phyloP scores from a whole-genome alignment of 2,797 vertebrate genomes.

The Todus mexicanus region DNA sequence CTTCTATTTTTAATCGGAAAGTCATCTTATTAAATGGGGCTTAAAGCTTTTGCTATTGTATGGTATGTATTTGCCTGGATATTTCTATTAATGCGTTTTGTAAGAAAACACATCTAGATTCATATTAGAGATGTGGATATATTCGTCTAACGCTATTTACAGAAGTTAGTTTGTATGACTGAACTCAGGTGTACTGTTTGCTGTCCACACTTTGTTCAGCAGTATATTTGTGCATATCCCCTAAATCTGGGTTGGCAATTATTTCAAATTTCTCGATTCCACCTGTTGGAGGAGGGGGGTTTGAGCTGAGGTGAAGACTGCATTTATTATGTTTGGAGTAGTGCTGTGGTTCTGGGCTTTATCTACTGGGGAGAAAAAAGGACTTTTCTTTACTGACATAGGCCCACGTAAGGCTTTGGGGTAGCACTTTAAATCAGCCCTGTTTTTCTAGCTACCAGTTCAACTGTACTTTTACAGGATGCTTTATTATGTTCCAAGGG shows the following conservation, averaged over 20 bases:
- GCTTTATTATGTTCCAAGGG: slow-evolving; percentile 29
- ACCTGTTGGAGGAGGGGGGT: not conserved
- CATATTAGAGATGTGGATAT: slow-evolving; percentile 62
- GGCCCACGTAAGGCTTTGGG: not conserved
- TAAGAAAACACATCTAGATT: slow-evolving; percentile 75
- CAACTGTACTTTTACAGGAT: slow-evolving; percentile 48
- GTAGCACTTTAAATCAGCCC: slow-evolving; percentile 33
- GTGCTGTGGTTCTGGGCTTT: slow-evolving; percentile 22
- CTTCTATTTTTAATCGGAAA: slow-evolving; percentile 78
- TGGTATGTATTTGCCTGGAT: slow-evolving; percentile 71
- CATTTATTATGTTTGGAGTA: not conserved
- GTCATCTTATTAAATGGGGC: slow-evolving; percentile 74
- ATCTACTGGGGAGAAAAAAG: not conserved
- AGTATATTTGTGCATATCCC: slow-evolving; percentile 29
- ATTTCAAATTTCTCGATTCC: slow-evolving; percentile 31
- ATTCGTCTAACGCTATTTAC: slow-evolving; percentile 61
- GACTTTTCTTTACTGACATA: not conserved
- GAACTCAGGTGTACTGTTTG: slow-evolving; percentile 73
- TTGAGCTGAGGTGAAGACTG: not conserved
- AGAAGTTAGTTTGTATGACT: slow-evolving; percentile 68
- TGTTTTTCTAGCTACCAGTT: slow-evolving; percentile 43
- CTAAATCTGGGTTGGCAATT: slow-evolving; percentile 37
- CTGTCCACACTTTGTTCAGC: slow-evolving; percentile 38
- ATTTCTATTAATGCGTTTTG: slow-evolving; percentile 78
- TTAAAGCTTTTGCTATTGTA: slow-evolving; percentile 74